Conservation (phyloP, 2,113 vertebrate species). For the Psilopogon haemacephalus region DNA sequence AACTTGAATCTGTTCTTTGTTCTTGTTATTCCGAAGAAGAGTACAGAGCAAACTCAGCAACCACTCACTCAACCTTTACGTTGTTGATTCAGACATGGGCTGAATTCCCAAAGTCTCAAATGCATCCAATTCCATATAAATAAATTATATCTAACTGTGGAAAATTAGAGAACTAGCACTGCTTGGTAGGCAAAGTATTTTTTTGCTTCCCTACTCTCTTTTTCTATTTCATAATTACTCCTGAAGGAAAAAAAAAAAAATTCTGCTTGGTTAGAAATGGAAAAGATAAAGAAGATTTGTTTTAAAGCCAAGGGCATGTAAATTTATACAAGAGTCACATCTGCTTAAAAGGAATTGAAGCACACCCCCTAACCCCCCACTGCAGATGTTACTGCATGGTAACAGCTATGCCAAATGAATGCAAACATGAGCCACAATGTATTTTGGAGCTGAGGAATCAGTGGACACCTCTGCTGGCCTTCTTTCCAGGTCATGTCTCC, state of each 20-base stretch:
- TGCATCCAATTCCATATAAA: background rate
- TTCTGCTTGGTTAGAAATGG: background rate
- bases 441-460: background rate
- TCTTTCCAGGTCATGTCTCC: background rate
- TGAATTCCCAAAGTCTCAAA: background rate
- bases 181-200: background rate
- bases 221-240: background rate
- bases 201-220: too few relatives aligned
- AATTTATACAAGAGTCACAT: background rate
- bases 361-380: rapidly evolving
- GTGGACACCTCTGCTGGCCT: background rate
- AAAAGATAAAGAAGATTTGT: background rate
- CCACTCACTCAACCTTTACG: background rate
- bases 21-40: background rate
- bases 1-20: background rate
- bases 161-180: background rate
- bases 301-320: background rate
- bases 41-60: background rate
- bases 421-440: background rate
- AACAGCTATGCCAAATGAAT: background rate
- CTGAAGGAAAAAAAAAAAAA: background rate
- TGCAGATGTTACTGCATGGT: background rate
- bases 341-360: background rate
- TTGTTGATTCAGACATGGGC: background rate
- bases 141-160: background rate